phyloP scores from a whole-genome alignment of 2,888 invertebrate genomes.

The Neoaliturus tenellus region DNA sequence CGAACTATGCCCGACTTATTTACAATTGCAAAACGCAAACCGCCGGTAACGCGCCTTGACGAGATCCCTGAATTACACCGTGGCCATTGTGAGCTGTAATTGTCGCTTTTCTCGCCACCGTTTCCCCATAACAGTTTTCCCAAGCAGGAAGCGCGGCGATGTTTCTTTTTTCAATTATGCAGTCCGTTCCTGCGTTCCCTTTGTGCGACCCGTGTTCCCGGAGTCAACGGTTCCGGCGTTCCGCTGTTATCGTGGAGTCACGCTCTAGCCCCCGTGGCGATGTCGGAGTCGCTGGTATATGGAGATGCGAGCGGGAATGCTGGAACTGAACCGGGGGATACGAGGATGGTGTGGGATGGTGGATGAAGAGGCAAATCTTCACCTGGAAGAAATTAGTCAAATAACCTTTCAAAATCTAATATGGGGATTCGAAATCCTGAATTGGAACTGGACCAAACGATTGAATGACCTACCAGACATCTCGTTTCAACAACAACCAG shows the following conservation, averaged over 20 bases:
- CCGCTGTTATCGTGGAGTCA: neutral
- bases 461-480: too few species aligned
- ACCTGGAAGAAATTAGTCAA: too few species aligned
- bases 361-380: too few species aligned
- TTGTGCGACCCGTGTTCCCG: conserved; percentile 6
- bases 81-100: neutral
- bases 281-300: too few species aligned
- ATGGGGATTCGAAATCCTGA: too few species aligned
- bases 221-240: neutral
- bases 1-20: too few species aligned
- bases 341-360: neutral
- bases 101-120: neutral
- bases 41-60: too few species aligned
- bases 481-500: too few species aligned
- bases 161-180: conserved; percentile 9
- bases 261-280: neutral
- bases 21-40: too few species aligned
- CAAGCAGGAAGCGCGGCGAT: neutral
- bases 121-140: conserved; percentile 5
- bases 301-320: too few species aligned
- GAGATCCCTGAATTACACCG: neutral
- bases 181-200: neutral
- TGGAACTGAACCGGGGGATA: neutral
- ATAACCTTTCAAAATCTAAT: too few species aligned
- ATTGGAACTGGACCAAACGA: too few species aligned